Evolutionary conservation across 1,140 invertebrate species (phyloP).

Genomic region (Brachionus sp.): DNA sequence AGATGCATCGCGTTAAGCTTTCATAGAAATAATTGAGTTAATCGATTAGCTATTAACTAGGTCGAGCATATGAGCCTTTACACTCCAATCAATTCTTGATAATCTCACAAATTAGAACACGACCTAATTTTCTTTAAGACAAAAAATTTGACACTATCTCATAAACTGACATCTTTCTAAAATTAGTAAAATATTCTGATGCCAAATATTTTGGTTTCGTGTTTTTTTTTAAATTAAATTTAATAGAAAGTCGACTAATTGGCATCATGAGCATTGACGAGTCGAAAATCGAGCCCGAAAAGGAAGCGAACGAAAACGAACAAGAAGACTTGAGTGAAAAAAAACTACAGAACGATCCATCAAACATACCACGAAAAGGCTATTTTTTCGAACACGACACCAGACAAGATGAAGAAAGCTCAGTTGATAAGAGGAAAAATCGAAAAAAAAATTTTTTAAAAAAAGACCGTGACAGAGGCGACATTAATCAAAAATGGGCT

Average conservation of each 20-base stretch:
- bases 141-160: neutral
- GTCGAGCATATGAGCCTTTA: neutral
- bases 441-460: neutral
- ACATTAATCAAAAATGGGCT: slow-evolving; percentile 23
- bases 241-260: neutral
- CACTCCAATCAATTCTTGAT: neutral
- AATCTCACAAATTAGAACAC: neutral
- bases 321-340: neutral
- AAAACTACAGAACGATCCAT: neutral
- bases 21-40: neutral
- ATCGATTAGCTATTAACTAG: neutral
- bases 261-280: neutral
- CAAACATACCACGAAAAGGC: slow-evolving; percentile 22
- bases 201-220: neutral
- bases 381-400: slow-evolving; percentile 45
- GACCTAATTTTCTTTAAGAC: neutral
- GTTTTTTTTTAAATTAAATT: neutral
- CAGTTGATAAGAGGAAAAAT: neutral
- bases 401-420: slow-evolving; percentile 11
- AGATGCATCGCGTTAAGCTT: no score
- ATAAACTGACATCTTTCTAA: neutral
- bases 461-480: neutral
- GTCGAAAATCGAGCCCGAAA: neutral
- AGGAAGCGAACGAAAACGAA: neutral
- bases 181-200: neutral